Evolutionary conservation across 37 sponge, comb jelly and placozoan species (phyloP).

Genomic region (Petrosia ficiformis): DNA sequence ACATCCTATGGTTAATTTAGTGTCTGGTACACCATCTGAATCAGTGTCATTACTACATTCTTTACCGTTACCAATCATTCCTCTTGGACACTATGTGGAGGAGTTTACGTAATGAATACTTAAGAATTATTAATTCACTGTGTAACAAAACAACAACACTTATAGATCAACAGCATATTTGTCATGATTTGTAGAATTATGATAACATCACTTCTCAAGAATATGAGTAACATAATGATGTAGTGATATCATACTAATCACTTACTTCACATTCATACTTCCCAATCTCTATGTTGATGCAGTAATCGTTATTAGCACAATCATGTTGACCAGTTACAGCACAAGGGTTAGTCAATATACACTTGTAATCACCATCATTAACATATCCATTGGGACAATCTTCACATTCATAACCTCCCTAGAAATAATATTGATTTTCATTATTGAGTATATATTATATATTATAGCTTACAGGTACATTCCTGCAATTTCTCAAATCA

Average conservation of each 20-base stretch:
- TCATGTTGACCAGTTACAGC: slow-evolving; percentile 44
- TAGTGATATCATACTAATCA: no score
- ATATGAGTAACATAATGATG: no score
- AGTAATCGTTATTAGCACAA: slow-evolving; percentile 61
- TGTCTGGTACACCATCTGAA: slow-evolving; percentile 77
- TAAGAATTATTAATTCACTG: no score
- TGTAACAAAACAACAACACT: no score
- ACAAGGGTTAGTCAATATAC: slow-evolving; percentile 78
- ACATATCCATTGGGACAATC: slow-evolving; percentile 74
- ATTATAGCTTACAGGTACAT: slow-evolving; percentile 34
- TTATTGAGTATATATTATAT: no score
- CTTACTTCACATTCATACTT: slow-evolving; percentile 60
- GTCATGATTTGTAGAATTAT: no score
- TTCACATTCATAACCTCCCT: slow-evolving; percentile 72
- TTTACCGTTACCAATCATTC: slow-evolving; percentile 59
- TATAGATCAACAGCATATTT: no score
- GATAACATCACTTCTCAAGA: no score
- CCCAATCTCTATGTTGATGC: slow-evolving; percentile 54
- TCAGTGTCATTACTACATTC: slow-evolving; percentile 73
- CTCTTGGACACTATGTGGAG: slow-evolving; percentile 41
- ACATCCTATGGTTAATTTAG: slow-evolving; percentile 35
- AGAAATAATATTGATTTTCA: no score
- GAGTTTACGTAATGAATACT: background rate
- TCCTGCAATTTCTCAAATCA: slow-evolving; percentile 53
- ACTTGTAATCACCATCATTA: slow-evolving; percentile 48